phyloP scores from a whole-genome alignment of 2,113 vertebrate species.

The Dipodomys ordii region DNA sequence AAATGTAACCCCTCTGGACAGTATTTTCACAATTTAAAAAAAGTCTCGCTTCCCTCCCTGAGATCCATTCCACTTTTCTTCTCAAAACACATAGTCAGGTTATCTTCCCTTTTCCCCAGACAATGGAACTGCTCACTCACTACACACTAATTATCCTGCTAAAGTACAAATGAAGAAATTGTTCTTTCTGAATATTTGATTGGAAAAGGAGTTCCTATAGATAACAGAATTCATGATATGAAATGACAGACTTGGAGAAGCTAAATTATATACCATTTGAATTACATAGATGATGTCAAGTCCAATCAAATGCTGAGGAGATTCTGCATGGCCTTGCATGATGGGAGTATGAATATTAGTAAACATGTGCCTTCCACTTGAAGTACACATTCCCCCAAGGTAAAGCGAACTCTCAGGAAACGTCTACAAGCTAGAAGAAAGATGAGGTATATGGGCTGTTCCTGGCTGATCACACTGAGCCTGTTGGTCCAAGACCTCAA shows the following conservation, averaged over 20 bases:
- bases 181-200: slow-evolving; percentile 75
- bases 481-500: not conserved
- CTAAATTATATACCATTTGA: slow-evolving; percentile 76
- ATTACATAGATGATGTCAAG: slow-evolving; percentile 78
- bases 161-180: slow-evolving; percentile 72
- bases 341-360: slow-evolving; percentile 81
- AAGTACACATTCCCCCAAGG: not conserved
- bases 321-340: slow-evolving; percentile 81
- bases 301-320: slow-evolving; percentile 76
- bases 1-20: too few species aligned
- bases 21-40: not conserved
- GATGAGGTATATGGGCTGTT: not conserved
- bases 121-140: not conserved
- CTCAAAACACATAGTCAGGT: not conserved
- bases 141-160: slow-evolving; percentile 64
- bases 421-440: not conserved
- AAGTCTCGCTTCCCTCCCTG: not conserved
- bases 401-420: not conserved
- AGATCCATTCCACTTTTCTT: not conserved
- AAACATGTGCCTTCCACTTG: slow-evolving; percentile 83
- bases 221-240: slow-evolving; percentile 78
- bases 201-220: slow-evolving; percentile 67
- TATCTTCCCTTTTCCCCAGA: not conserved
- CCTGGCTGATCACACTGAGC: not conserved
- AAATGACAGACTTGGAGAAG: slow-evolving; percentile 75